phyloP scores from a whole-genome alignment of 2,888 invertebrate genomes.

The Agrotis ipsilon region DNA sequence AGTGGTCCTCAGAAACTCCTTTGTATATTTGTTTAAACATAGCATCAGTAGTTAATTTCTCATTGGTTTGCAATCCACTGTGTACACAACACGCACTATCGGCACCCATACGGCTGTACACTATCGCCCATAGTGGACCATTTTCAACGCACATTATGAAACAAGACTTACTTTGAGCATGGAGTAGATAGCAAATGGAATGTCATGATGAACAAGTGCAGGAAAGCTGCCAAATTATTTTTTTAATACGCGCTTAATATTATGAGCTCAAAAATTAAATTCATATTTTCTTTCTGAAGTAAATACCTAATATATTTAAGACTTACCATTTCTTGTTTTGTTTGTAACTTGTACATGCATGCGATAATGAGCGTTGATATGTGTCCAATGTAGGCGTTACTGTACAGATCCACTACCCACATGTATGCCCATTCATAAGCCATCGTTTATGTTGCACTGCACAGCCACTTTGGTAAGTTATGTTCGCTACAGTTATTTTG shows the following conservation, averaged over 20 bases:
- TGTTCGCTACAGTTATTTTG: constrained; percentile 70
- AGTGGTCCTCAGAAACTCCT: background rate
- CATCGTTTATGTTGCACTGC: constrained; percentile 68
- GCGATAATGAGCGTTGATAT: constrained; percentile 3
- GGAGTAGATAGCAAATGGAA: constrained; percentile 22
- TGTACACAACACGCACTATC: constrained; percentile 47
- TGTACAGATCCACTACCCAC: constrained; percentile 35
- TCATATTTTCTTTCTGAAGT: too few relatives aligned
- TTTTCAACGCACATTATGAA: background rate
- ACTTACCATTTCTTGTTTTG: background rate
- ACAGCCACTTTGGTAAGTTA: constrained; percentile 79
- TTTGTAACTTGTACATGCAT: background rate
- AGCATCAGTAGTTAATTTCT: constrained; percentile 68
- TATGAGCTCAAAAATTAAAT: background rate
- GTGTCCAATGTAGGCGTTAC: constrained; percentile 15
- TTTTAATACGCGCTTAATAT: background rate
- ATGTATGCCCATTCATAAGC: constrained; percentile 56
- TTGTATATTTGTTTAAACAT: constrained; percentile 38
- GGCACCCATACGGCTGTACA: constrained; percentile 35
- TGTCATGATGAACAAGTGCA: background rate
- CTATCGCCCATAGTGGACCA: constrained; percentile 13
- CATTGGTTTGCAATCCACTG: constrained; percentile 47
- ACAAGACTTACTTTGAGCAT: background rate
- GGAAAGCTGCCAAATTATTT: background rate
- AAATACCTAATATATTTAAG: too few relatives aligned